A percentile compares a stretch with the other conserved stretches of the same genome.
phyloP scores from a whole-genome alignment of 2,113 vertebrate genomes.

The Vicugna pacos region DNA sequence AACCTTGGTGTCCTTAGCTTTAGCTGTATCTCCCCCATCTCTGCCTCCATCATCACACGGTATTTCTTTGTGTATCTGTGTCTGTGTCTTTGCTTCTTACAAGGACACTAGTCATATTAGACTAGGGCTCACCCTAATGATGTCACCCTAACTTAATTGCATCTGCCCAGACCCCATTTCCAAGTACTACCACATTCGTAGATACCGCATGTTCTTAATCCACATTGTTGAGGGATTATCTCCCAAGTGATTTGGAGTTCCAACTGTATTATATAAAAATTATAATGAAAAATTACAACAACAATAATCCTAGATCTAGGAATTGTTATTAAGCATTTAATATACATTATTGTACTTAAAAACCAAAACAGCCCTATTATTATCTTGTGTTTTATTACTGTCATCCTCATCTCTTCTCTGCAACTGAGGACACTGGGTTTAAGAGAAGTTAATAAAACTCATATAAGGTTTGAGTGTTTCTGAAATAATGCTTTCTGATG shows the following conservation, averaged over 20 bases:
- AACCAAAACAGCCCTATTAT: not conserved
- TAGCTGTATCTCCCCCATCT: not conserved
- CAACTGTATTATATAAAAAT: slow-evolving; percentile 33
- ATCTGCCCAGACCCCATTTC: not conserved
- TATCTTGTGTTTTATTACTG: not conserved
- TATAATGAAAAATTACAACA: not conserved
- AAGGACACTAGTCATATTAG: not conserved
- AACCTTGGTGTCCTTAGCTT: not conserved
- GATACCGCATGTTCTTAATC: not conserved
- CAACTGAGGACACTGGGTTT: not conserved
- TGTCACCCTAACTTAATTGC: not conserved
- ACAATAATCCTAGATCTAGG: not conserved
- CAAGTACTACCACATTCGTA: not conserved
- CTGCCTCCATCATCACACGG: not conserved
- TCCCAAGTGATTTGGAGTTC: slow-evolving; percentile 22
- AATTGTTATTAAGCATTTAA: not conserved
- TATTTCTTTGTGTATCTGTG: not conserved
- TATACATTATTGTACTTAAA: not conserved
- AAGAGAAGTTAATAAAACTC: not conserved
- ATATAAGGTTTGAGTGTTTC: not conserved
- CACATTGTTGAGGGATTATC: not conserved
- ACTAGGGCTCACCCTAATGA: not conserved
- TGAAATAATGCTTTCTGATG: slow-evolving; percentile 16
- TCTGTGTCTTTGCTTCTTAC: not conserved
- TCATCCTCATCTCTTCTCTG: slow-evolving; percentile 23